Conservation (phyloP, 2,797 vertebrate genomes). For the Euthynnus affinis region DNA sequence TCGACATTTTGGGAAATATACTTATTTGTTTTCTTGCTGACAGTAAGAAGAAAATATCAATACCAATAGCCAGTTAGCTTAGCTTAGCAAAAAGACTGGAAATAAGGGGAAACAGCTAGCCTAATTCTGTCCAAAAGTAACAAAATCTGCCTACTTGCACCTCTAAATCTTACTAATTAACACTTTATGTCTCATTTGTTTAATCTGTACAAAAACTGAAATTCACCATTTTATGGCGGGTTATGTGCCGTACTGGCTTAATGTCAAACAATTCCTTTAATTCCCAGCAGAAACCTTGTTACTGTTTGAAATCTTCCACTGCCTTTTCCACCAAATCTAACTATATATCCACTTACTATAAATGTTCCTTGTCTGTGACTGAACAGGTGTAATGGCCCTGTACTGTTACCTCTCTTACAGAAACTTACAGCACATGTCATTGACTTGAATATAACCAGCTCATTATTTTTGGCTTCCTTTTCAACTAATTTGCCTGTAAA, state of each 20-base stretch:
- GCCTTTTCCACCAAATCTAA: neutral
- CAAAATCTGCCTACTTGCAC: neutral
- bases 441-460: conserved; percentile 26
- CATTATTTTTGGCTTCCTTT: neutral
- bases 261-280: neutral
- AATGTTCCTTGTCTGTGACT: conserved; percentile 2
- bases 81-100: neutral
- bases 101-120: neutral
- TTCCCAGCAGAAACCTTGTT: neutral
- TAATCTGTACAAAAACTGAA: neutral
- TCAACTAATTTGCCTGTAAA: conserved; percentile 7
- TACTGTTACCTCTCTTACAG: neutral
- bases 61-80: neutral
- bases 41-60: too few species aligned
- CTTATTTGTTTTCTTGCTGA: neutral
- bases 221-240: neutral
- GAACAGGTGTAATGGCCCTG: neutral
- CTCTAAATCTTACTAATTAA: neutral
- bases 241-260: too few species aligned
- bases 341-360: neutral
- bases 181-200: too few species aligned
- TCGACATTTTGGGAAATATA: too few species aligned
- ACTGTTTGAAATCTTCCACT: neutral
- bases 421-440: neutral
- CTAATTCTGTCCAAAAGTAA: neutral